Conservation (phyloP, 2,797 vertebrate species). For the Sebastolobus alascanus region DNA sequence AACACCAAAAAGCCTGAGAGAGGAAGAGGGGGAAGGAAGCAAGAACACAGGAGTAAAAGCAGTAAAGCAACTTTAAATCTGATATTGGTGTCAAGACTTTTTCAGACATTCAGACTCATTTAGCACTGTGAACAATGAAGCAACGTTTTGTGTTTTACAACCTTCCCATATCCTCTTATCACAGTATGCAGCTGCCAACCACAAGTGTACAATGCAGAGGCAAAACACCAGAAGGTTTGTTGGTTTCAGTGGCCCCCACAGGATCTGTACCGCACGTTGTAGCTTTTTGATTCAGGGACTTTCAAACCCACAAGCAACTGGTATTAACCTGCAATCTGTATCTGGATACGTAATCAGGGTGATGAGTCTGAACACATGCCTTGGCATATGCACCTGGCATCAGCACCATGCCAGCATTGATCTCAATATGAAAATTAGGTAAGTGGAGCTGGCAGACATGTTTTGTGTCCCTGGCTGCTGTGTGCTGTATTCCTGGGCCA, state of each 20-base stretch:
- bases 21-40: not conserved
- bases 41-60: not conserved
- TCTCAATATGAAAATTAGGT: not conserved
- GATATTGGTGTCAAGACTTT: not conserved
- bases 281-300: not conserved
- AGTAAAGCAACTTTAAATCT: not conserved
- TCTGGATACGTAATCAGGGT: no score
- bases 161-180: not conserved
- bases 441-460: not conserved
- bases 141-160: not conserved
- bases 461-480: not conserved
- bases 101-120: not conserved
- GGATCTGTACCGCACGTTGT: not conserved
- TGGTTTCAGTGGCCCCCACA: not conserved
- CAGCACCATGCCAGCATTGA: not conserved
- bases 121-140: not conserved
- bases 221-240: not conserved
- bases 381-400: not conserved
- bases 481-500: not conserved
- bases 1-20: slow-evolving; percentile 80
- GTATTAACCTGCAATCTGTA: no score
- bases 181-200: not conserved
- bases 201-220: not conserved
- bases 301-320: not conserved
- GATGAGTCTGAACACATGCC: not conserved